Conservation (phyloP, 30 jellyfish, hydroid and myxozoan genomes). For the Hydractinia symbiolongicarpus region DNA sequence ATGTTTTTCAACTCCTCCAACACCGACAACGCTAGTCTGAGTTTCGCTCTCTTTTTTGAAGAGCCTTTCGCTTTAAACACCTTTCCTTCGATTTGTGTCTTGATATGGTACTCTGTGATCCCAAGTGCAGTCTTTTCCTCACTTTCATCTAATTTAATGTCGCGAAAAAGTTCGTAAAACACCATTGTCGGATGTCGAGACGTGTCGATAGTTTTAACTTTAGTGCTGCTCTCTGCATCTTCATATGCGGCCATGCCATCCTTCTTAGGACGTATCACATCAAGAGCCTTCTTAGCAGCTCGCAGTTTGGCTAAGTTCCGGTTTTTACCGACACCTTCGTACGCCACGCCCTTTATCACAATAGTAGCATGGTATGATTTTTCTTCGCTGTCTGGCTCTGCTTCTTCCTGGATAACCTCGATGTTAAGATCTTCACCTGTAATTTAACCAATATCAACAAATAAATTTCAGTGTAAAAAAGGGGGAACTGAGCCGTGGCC, state of each 20-base stretch:
- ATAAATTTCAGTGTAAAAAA: background rate
- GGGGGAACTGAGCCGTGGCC: background rate
- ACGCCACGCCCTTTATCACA: constrained; percentile 52
- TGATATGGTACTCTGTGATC: constrained; percentile 20
- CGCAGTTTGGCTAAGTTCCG: constrained; percentile 52
- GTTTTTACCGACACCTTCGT: constrained; percentile 27
- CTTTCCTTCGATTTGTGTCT: constrained; percentile 48
- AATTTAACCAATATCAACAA: background rate
- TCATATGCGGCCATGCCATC: constrained; percentile 24
- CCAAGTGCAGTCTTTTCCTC: constrained; percentile 27
- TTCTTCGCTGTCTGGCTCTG: constrained; percentile 32
- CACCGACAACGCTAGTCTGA: constrained; percentile 46
- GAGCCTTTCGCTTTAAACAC: constrained; percentile 40
- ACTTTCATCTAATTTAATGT: constrained; percentile 39
- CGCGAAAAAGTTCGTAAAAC: constrained; percentile 52
- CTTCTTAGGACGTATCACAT: constrained; percentile 26
- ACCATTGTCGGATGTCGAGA: constrained; percentile 56
- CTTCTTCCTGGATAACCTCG: constrained; percentile 26
- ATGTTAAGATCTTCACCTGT: constrained; percentile 28
- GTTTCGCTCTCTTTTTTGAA: constrained; percentile 69
- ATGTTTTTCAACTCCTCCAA: constrained; percentile 55
- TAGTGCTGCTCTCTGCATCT: constrained; percentile 5
- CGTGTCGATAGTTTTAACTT: constrained; percentile 28
- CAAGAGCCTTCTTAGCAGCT: constrained; percentile 65
- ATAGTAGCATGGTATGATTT: constrained; percentile 41